These are phyloP conservation scores for Strix uralensis DNA, from an alignment of 2,113 vertebrate genomes.

Conservation along the genomic window DNA sequence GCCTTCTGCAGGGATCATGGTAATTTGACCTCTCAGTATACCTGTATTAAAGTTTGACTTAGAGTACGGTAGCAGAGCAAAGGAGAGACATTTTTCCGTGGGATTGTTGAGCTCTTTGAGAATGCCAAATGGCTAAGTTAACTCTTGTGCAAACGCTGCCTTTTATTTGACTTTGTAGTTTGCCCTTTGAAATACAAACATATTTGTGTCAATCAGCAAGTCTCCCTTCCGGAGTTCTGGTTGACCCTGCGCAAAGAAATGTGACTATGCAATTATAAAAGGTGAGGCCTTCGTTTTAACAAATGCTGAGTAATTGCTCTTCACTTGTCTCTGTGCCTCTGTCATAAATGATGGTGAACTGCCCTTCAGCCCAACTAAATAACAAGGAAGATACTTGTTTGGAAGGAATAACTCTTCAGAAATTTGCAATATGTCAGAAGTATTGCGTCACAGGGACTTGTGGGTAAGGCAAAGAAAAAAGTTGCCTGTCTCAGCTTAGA, in stretches of 20 bases:
- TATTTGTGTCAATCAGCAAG: conserved; percentile 44
- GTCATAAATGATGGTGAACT: neutral
- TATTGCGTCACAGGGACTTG: neutral
- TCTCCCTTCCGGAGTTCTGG: conserved; percentile 46
- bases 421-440: neutral
- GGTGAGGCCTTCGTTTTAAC: neutral
- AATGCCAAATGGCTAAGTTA: conserved; percentile 27
- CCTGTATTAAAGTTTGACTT: neutral
- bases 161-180: conserved; percentile 52
- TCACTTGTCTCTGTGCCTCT: neutral
- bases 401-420: neutral
- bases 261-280: conserved; percentile 60
- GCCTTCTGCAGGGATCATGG: neutral
- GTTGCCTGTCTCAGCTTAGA: neutral
- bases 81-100: neutral
- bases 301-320: conserved; percentile 32
- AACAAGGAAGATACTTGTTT: conserved; percentile 10
- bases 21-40: neutral
- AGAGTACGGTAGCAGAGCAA: neutral
- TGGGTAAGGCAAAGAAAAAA: neutral
- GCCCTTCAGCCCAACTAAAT: conserved; percentile 1
- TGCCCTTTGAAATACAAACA: conserved; percentile 59
- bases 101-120: neutral
- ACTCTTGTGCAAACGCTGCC: conserved; percentile 40
- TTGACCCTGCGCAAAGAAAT: conserved; percentile 40